Base-by-base conservation (phyloP, 1,140 invertebrate species). In the Heliconius himera region DNA sequence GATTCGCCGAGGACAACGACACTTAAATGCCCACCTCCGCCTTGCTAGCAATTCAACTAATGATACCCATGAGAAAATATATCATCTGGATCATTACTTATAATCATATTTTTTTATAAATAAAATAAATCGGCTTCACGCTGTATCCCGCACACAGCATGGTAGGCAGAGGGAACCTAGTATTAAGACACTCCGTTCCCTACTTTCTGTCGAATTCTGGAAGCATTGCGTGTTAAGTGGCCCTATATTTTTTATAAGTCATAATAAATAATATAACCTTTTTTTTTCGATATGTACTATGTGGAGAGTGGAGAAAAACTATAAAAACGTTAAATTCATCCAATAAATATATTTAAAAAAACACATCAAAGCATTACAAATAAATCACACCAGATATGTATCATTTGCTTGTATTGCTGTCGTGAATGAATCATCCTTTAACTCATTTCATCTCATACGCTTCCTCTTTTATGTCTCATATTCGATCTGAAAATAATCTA, bases 1-100 rank as follows among this genome's bases (percentile, higher is more conserved):
- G 84, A 83, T 85, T 83, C 76, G 74, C 73, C 36, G 81, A 85
- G 91, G 85, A 85, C 91, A 91, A 89, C 84, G 90, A 90, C 90
- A 86, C 80, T 73, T 76, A 74, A 84, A 73, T 73, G 74, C 22
- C 29, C 82, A 81, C 83, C 83, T 83, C 81, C 75, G 79, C 54
- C 36, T 73, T 77, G 51, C 71, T 80, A 74, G 38, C 70, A 51
- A 71, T 51, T 66, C 26, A 66, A 66, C 60, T 66, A 66, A 66
- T 66, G 26, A 66, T 66, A 51, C 29, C n/a, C 54, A 74, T 74
- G 56, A 9, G 60, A 70, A 60, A 66, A 72, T 72, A 72, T 73
- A 73, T 70, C 73, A 66, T 36, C 33, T 36, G 33, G 33, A 36
- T 6, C 33, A 36, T 36, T 36, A 36, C 33, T 6, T 36, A 36